Conservation (phyloP, 2,797 vertebrate species). For the Hyperoplus immaculatus region DNA sequence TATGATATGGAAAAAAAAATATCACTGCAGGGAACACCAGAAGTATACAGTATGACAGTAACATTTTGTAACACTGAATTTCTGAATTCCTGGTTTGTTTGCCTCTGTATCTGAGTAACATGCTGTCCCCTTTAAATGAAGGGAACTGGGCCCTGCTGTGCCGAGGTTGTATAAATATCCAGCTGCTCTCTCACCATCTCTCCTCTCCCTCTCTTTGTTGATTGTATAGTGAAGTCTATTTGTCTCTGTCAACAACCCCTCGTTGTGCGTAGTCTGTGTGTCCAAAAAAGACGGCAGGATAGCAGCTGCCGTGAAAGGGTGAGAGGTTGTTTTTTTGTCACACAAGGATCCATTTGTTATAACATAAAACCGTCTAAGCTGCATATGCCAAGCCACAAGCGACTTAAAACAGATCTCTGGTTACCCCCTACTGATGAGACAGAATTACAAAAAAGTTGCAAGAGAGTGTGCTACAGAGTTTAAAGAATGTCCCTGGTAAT, state of each 20-base stretch:
- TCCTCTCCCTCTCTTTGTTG: conserved; percentile 17
- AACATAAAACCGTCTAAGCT: neutral
- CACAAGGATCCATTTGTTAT: neutral
- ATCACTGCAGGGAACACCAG: neutral
- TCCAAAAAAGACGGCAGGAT: conserved; percentile 8
- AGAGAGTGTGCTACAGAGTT: neutral
- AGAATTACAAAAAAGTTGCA: neutral
- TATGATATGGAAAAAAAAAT: conserved; percentile 1
- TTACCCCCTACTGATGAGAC: neutral
- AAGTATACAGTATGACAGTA: neutral
- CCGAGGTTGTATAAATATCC: conserved; percentile 43
- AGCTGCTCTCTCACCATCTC: conserved; percentile 44
- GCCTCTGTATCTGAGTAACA: conserved; percentile 44
- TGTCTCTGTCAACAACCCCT: conserved; percentile 25
- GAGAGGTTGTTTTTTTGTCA: neutral
- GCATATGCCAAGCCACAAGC: neutral
- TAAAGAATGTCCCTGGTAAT: conserved; percentile 14
- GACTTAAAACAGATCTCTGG: neutral
- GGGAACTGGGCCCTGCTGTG: conserved; percentile 40
- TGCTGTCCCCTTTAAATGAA: conserved; percentile 41
- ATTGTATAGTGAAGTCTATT: conserved; percentile 23
- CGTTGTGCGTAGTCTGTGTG: neutral
- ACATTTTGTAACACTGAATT: neutral
- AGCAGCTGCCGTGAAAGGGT: conserved; percentile 32
- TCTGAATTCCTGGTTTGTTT: conserved; percentile 46